Base-by-base conservation (phyloP, 37 sponge, comb jelly and placozoan species). In the Dysidea cf. avara region DNA sequence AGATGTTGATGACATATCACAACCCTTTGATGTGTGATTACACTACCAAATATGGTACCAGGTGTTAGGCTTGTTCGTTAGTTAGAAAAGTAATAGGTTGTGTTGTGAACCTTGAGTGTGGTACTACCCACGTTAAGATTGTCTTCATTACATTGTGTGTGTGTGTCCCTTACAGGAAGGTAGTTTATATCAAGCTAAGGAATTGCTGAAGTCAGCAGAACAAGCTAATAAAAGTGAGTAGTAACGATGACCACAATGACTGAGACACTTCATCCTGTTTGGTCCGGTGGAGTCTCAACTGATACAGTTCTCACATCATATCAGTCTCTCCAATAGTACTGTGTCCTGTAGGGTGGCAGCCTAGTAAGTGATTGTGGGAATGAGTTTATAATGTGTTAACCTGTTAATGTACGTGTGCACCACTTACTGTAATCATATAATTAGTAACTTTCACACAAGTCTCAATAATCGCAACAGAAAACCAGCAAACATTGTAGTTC, bases 281-380 rank as follows among this genome's bases (percentile, higher is more conserved):
- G 89, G 81, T 56, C 54, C 91, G 22, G 86, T 90, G 28, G 53
- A 66, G 47, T 81, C 85, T 31, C 82, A 84, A n/a, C 49, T 90
- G 37, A 90, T 90, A 39, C 64, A 53, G 1, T 90, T 84, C 72
- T 81, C 91, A 38, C 91, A 90, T 52, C 66, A 76, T 21, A 90
- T 90, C 73, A 90, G 91, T 77, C 85, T 77, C 24, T 85, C 91
- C 29, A 72, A 75, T 31, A 71, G 86, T 2, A 70, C 76, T 12
- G 74, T 80, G 3, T 85, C 91, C 91, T 58, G 81, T 81, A 5
- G 86, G 91, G 24, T 90, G 91, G 91, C 91, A 90, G 57, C 82
- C 82, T 52, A 85, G 91, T 90, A 40, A 81, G 90, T 67, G 2
- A 5, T 35, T 35, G 56, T 7, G 5, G 22, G n/a, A n/a, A 64